Evolutionary conservation across 92 coral and sea anemone species (phyloP).

Genomic region (Virgularia gustaviana): DNA sequence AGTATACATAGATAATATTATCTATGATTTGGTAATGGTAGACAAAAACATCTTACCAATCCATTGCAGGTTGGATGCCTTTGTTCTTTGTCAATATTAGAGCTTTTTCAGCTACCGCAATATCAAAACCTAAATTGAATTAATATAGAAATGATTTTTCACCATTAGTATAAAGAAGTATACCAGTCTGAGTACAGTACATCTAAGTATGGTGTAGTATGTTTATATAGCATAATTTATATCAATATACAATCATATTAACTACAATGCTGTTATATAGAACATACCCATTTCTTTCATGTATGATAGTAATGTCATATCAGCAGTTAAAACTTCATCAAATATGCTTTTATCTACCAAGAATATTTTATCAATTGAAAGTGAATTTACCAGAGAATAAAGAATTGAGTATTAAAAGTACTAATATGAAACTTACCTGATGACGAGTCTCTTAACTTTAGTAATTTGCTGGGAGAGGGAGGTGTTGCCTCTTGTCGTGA

Average conservation of each 20-base stretch:
- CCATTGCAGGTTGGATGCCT: slow-evolving; percentile 96
- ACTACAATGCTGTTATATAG: too few species aligned
- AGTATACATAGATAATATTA: too few species aligned
- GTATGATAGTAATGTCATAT: slow-evolving; percentile 82
- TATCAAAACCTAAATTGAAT: slow-evolving; percentile 64
- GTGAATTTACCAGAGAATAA: neutral
- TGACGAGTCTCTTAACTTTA: slow-evolving; percentile 20
- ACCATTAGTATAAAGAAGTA: neutral
- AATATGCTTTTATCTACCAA: slow-evolving; percentile 65
- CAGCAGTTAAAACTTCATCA: slow-evolving; percentile 74
- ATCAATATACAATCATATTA: neutral
- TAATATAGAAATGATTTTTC: neutral
- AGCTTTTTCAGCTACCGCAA: slow-evolving; percentile 72
- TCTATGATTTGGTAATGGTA: neutral
- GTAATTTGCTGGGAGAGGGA: slow-evolving; percentile 30
- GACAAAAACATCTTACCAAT: slow-evolving; percentile 62
- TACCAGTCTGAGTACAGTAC: too few species aligned
- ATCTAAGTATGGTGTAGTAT: too few species aligned
- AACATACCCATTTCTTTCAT: slow-evolving; percentile 99
- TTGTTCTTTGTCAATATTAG: slow-evolving; percentile 72
- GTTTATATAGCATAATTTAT: too few species aligned
- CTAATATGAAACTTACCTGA: neutral
- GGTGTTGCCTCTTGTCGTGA: neutral
- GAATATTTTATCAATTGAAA: neutral
- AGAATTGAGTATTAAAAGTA: neutral